Conservation (phyloP, 35 echinoderm and acorn worm species). For the Apostichopus californicus region DNA sequence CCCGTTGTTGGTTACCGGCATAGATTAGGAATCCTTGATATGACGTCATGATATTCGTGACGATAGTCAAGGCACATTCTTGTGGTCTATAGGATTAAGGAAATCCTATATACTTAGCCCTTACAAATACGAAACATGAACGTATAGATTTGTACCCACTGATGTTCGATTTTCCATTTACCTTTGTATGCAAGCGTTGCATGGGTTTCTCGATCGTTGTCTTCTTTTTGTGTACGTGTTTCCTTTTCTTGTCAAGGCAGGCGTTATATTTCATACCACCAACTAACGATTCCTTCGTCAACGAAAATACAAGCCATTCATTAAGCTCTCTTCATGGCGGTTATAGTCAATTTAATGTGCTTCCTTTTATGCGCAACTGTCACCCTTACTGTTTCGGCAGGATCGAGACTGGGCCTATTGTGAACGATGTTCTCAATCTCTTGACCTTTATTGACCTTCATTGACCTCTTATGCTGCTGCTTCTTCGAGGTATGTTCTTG, state of each 20-base stretch:
- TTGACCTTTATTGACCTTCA: too few relatives aligned
- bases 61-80: background rate
- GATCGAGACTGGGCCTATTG: too few relatives aligned
- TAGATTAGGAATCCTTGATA: background rate
- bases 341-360: background rate
- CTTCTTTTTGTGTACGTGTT: background rate
- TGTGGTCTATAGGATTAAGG: background rate
- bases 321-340: background rate
- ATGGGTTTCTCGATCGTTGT: background rate
- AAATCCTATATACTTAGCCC: background rate
- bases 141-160: too few relatives aligned
- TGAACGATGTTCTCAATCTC: too few relatives aligned
- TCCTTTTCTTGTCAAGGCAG: slow-evolving; percentile 6
- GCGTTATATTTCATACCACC: slow-evolving; percentile 11
- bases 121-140: too few relatives aligned
- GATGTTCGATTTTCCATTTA: slow-evolving; percentile 34
- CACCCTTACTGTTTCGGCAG: background rate
- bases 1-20: background rate
- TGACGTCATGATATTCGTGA: background rate
- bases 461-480: too few relatives aligned
- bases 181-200: background rate
- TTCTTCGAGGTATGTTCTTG: too few relatives aligned
- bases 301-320: background rate
- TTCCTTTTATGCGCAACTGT: background rate
- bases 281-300: background rate